phyloP scores from a whole-genome alignment of 2,797 vertebrate genomes.

The Tinamus major region DNA sequence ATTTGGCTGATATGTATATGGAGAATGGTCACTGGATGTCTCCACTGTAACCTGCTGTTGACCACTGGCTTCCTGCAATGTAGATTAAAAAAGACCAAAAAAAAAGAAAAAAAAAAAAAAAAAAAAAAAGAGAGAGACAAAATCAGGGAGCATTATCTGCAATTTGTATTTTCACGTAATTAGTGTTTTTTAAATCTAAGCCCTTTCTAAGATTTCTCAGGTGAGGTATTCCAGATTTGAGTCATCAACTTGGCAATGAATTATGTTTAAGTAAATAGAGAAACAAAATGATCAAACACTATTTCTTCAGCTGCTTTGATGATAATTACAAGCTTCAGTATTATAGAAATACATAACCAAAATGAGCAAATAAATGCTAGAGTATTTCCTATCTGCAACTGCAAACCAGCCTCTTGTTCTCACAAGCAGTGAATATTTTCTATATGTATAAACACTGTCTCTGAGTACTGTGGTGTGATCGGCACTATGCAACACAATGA shows the following conservation, averaged over 20 bases:
- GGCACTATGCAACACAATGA: background rate
- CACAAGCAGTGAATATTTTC: background rate
- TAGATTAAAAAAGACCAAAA: conserved; percentile 45
- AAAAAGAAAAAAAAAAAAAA: conserved; percentile 46
- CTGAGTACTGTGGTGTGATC: background rate
- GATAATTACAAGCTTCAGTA: background rate
- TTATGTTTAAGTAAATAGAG: background rate
- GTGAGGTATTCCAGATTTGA: background rate
- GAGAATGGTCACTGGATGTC: conserved; percentile 93
- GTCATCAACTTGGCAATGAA: background rate
- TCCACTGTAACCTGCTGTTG: conserved; percentile 92
- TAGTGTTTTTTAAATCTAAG: background rate
- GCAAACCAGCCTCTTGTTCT: background rate
- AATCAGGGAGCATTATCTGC: background rate
- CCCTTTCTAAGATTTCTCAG: background rate
- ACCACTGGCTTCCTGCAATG: conserved; percentile 90
- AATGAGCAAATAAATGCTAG: background rate
- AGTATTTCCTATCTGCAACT: background rate
- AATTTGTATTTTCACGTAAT: background rate
- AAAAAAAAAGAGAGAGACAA: conserved; percentile 53
- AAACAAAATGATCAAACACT: background rate
- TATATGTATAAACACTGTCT: background rate
- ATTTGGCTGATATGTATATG: conserved; percentile 96
- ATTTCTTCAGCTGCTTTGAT: background rate
- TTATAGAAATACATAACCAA: background rate